Base-by-base conservation (phyloP, 2,888 invertebrate genomes). In the Drosophila austrosaltans region DNA sequence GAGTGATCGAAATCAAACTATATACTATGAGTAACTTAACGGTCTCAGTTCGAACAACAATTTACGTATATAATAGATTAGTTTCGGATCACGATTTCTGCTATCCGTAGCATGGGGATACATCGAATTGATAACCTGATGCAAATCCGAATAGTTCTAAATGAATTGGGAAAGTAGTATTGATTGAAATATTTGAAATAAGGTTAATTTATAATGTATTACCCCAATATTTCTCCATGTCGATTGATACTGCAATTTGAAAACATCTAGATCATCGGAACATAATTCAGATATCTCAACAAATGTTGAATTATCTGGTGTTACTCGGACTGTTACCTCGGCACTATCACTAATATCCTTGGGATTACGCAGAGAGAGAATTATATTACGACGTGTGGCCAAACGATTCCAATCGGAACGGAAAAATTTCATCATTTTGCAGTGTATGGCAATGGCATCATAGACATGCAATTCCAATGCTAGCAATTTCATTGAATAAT, bases 141-240 rank as follows among this genome's bases (percentile, higher is more conserved):
- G 85, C 30, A 91, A 60, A 75, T 92, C 92, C n/a, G 86, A 76
- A 63, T 86, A 89, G 22, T 53, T 65, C 91, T 91, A 42, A 8
- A 48, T 4, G 3, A 25, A 48, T 25, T 3, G 58, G n/a, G 36
- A 42, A n/a, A 57, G 53, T 54, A 48, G 48, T 2, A 1, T 16
- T 53, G 20, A 5, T 28, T 28, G 2, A 28, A 28, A 28, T 1
- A 28, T 28, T 1, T 4, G 28, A 3, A 28, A 28, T 28, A 2
- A 28, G 28, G 16, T 16, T 28, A 39, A 10, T 12, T 2, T 7
- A 1, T 12, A 12, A n/a, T 6, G 5, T 6, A 75, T 36, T 76
- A 91, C 91, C 56, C 85, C 87, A 57, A 91, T 81, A 72, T 92
- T 92, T 1, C 88, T 82, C 91, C 90, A 90, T 0, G 91, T 91